Evolutionary conservation across 1,140 invertebrate species (phyloP).

Genomic region (Halyomorpha halys): DNA sequence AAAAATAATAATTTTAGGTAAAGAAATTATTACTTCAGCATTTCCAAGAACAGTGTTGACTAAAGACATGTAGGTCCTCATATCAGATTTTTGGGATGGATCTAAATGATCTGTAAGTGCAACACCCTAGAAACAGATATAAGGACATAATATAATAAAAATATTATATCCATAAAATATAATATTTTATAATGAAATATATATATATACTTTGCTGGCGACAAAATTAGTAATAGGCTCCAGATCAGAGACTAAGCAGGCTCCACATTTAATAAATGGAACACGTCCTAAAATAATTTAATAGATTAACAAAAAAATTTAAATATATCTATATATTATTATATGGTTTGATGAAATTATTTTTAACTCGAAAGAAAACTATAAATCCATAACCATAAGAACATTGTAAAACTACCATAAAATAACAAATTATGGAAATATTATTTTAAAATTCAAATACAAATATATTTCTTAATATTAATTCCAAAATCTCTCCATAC

Average conservation of each 20-base stretch:
- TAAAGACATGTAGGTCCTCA: constrained; percentile 85
- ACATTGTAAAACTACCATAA: too few species aligned
- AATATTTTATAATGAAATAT: constrained; percentile 7
- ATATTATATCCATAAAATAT: neutral
- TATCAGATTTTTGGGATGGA: constrained; percentile 71
- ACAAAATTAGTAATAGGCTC: constrained; percentile 85
- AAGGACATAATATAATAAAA: neutral
- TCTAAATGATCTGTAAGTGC: constrained; percentile 59
- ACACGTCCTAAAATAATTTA: constrained; percentile 51
- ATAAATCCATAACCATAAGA: too few species aligned
- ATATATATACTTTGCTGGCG: constrained; percentile 54
- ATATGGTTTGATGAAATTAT: too few species aligned
- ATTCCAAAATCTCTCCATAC: too few species aligned
- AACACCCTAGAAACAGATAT: constrained; percentile 34
- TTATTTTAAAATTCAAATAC: too few species aligned
- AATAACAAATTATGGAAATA: too few species aligned
- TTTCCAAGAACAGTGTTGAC: constrained; percentile 77
- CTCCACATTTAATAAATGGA: constrained; percentile 82
- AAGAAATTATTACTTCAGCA: constrained; percentile 52
- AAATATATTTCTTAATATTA: too few species aligned
- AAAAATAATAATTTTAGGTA: too few species aligned
- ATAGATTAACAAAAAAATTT: too few species aligned
- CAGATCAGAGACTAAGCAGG: constrained; percentile 79
- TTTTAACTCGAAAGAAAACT: too few species aligned
- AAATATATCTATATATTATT: too few species aligned